Conservation (phyloP, 2,113 vertebrate species). For the Baryphthengus martii region DNA sequence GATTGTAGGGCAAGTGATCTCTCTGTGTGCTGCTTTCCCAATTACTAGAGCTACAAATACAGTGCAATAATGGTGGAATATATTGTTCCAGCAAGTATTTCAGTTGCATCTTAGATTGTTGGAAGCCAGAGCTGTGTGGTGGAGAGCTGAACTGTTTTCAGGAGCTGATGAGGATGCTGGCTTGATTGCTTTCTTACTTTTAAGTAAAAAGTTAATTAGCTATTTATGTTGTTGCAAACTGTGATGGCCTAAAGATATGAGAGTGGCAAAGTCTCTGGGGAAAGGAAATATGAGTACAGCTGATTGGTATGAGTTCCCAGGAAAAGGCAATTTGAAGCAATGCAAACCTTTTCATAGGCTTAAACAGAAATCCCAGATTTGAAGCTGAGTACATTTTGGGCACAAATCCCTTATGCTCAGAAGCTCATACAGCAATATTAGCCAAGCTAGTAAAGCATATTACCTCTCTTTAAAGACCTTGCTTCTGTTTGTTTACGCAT, state of each 20-base stretch:
- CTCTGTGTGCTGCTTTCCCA: neutral
- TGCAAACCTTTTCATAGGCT: neutral
- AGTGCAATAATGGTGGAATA: neutral
- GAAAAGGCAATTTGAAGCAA: conserved; percentile 6
- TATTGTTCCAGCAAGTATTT: neutral
- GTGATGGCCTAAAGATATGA: conserved; percentile 25
- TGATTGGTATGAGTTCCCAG: neutral
- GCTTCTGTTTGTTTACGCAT: neutral
- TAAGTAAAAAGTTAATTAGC: conserved; percentile 60
- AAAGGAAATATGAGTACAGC: neutral
- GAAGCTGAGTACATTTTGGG: neutral
- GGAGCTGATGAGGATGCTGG: neutral
- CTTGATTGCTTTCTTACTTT: conserved; percentile 45
- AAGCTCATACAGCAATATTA: neutral
- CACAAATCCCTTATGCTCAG: neutral
- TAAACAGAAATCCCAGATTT: neutral
- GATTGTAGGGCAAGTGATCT: neutral
- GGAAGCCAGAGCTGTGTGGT: neutral
- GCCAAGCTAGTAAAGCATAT: neutral
- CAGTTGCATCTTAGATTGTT: neutral
- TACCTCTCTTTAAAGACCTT: neutral
- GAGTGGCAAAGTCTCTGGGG: neutral
- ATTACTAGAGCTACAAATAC: neutral
- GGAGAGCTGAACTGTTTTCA: neutral
- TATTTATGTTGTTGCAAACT: conserved; percentile 41